phyloP scores from a whole-genome alignment of 2,113 vertebrate genomes.

The Macquaria ambigua region DNA sequence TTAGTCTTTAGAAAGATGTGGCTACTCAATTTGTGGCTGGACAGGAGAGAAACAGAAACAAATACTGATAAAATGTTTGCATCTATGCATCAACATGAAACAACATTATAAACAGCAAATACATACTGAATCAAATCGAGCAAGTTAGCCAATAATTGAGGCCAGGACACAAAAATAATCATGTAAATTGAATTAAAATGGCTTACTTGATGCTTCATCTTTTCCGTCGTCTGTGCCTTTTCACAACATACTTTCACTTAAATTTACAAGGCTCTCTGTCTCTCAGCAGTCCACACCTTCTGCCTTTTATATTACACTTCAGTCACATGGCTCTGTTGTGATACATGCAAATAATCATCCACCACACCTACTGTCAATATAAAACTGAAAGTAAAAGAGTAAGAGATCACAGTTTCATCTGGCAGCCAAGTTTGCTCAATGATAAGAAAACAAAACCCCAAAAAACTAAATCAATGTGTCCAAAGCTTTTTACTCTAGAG shows the following conservation, averaged over 20 bases:
- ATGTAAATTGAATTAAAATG: neutral
- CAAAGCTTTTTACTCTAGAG: too few relatives aligned
- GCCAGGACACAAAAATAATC: neutral
- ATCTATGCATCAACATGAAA: too few relatives aligned
- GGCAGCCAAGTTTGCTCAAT: neutral
- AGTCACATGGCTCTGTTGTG: neutral
- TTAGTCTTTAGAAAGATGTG: too few relatives aligned
- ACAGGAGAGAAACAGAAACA: too few relatives aligned
- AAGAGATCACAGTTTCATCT: too few relatives aligned
- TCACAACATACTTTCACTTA: neutral
- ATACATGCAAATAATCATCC: neutral
- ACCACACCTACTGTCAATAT: neutral
- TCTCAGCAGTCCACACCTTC: neutral
- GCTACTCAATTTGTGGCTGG: too few relatives aligned
- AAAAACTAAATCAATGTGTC: too few relatives aligned
- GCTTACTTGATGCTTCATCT: neutral
- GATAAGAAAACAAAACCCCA: too few relatives aligned
- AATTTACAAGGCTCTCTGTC: neutral
- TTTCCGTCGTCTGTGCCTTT: too few relatives aligned
- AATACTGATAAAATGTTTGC: too few relatives aligned
- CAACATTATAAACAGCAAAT: too few relatives aligned
- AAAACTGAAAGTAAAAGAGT: conserved; percentile 4
- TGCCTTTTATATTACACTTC: neutral
- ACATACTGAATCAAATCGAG: neutral
- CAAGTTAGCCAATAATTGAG: neutral